These are phyloP conservation scores for Leptinotarsa texana DNA, from an alignment of 1,140 invertebrate species.

Conservation along the genomic window DNA sequence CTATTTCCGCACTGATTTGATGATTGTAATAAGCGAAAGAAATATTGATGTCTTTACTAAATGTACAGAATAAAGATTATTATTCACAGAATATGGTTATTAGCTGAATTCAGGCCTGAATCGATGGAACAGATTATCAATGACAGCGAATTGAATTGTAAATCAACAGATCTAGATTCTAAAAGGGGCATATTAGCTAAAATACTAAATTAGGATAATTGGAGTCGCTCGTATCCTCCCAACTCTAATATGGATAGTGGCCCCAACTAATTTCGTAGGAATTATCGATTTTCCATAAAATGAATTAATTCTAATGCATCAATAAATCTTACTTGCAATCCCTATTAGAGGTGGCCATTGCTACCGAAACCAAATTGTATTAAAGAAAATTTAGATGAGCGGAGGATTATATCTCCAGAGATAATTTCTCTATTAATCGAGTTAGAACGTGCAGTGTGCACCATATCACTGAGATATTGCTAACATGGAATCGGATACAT, in stretches of 20 bases:
- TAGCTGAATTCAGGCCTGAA: too few species aligned
- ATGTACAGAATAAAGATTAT: too few species aligned
- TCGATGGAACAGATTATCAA: not conserved
- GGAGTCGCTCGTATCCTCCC: not conserved
- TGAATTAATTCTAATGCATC: slow-evolving; percentile 23
- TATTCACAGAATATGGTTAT: too few species aligned
- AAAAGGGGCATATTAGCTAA: not conserved
- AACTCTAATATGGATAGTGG: slow-evolving; percentile 11
- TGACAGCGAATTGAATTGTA: not conserved
- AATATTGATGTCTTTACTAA: too few species aligned
- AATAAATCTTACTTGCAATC: slow-evolving; percentile 17
- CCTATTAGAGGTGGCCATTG: not conserved
- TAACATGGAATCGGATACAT: not conserved
- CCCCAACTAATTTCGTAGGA: slow-evolving; percentile 22
- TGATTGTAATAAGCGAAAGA: too few species aligned
- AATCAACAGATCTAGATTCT: not conserved
- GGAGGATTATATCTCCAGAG: slow-evolving; percentile 1
- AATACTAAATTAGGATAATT: slow-evolving; percentile 17
- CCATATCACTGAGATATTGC: slow-evolving; percentile 2
- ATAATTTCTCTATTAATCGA: not conserved
- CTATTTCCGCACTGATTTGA: too few species aligned
- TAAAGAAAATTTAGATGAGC: slow-evolving; percentile 18
- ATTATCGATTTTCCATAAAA: slow-evolving; percentile 26
- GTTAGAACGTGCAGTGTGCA: not conserved
- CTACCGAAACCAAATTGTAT: slow-evolving; percentile 9